These are phyloP conservation scores for Bathynomus jamesi DNA, from an alignment of 1,140 invertebrate genomes.

Conservation along the genomic window DNA sequence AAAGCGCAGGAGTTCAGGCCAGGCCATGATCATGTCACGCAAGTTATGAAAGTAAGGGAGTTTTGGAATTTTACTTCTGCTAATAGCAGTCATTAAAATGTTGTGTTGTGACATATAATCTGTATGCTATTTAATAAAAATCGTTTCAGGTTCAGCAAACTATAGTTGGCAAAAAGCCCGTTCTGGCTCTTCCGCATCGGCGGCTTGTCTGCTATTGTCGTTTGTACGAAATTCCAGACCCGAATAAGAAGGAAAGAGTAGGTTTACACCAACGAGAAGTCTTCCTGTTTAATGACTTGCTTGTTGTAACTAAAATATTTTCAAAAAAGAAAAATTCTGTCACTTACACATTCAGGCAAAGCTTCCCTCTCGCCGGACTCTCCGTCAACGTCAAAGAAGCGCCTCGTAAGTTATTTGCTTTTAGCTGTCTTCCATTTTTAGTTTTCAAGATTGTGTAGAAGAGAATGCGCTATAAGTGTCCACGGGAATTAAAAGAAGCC, in stretches of 20 bases:
- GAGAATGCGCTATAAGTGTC: too few relatives aligned
- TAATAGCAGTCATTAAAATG: neutral
- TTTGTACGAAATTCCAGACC: conserved; percentile 93
- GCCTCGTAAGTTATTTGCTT: conserved; percentile 62
- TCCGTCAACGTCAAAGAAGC: conserved; percentile 84
- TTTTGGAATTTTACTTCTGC: neutral
- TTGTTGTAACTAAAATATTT: conserved; percentile 94
- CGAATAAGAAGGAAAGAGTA: conserved; percentile 89
- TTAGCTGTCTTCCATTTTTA: conserved; percentile 30
- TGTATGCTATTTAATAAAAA: conserved; percentile 58
- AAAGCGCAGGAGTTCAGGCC: conserved; percentile 93
- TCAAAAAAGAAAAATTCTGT: conserved; percentile 95
- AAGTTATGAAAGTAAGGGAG: conserved; percentile 60
- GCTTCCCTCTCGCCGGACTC: conserved; percentile 84
- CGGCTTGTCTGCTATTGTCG: conserved; percentile 98
- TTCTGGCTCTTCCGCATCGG: conserved; percentile 86
- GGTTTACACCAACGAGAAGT: conserved; percentile 96
- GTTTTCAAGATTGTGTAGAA: too few relatives aligned
- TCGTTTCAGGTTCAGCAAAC: conserved; percentile 98
- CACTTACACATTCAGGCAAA: conserved; percentile 90
- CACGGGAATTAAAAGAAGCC: too few relatives aligned
- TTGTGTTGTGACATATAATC: neutral
- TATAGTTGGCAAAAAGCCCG: conserved; percentile 92
- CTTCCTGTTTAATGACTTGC: conserved; percentile 96
- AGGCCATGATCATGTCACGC: conserved; percentile 94